phyloP scores from a whole-genome alignment of 2,888 invertebrate species.

The Noctua fimbriata region DNA sequence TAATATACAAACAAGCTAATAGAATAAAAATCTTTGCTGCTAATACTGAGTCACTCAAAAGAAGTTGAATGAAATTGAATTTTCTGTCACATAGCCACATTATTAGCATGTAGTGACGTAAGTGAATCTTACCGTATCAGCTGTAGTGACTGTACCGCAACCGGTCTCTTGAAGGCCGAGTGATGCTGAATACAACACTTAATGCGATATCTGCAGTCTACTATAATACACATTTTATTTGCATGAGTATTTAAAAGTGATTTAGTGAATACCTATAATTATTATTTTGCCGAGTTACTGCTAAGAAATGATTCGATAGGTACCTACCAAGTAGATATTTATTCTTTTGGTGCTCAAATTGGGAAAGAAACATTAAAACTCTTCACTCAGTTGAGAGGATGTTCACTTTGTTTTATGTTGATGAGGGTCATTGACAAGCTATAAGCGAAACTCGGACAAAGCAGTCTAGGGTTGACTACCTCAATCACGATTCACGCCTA shows the following conservation, averaged over 20 bases:
- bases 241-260: slow-evolving; percentile 14
- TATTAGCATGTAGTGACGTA: slow-evolving; percentile 70
- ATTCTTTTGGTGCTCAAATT: not conserved
- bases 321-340: not conserved
- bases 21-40: slow-evolving; percentile 24
- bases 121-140: slow-evolving; percentile 66
- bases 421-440: slow-evolving; percentile 9
- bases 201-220: slow-evolving; percentile 53
- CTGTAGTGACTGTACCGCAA: slow-evolving; percentile 70
- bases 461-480: slow-evolving; percentile 5
- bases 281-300: not conserved
- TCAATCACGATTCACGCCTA: not conserved
- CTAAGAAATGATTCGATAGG: not conserved
- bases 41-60: slow-evolving; percentile 57
- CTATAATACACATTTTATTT: slow-evolving; percentile 42
- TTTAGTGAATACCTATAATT: not conserved
- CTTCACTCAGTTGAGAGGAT: not conserved
- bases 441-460: slow-evolving; percentile 18
- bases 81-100: slow-evolving; percentile 60
- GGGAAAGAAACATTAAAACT: not conserved
- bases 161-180: slow-evolving; percentile 71
- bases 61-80: slow-evolving; percentile 64
- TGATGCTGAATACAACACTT: slow-evolving; percentile 54
- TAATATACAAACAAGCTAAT: slow-evolving; percentile 22
- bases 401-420: not conserved